These are phyloP conservation scores for Phytoseiulus persimilis DNA, from an alignment of 2,888 invertebrate species.

Conservation along the genomic window DNA sequence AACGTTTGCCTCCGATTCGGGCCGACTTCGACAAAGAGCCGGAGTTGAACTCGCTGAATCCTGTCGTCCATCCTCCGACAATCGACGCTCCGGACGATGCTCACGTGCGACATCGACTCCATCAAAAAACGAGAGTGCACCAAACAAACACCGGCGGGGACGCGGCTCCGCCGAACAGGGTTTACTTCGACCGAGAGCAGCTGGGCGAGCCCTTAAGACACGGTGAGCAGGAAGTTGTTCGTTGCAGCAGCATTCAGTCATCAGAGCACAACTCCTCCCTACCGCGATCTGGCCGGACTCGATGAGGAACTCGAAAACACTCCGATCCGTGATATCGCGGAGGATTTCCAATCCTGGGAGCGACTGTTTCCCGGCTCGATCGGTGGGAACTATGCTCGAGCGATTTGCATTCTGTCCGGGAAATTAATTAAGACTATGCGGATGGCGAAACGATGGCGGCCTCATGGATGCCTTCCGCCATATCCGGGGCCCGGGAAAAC, in stretches of 20 bases:
- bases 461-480: background rate
- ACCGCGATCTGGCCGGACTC: too few species aligned
- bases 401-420: background rate
- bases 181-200: constrained; percentile 27
- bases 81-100: background rate
- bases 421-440: background rate
- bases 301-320: too few species aligned
- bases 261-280: too few species aligned
- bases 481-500: background rate
- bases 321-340: too few species aligned
- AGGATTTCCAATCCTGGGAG: too few species aligned
- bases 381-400: too few species aligned
- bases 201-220: constrained; percentile 25
- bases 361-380: too few species aligned
- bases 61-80: background rate
- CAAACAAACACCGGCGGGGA: background rate
- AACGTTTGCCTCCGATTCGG: background rate
- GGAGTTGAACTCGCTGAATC: constrained; percentile 9
- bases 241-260: too few species aligned
- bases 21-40: constrained; percentile 12
- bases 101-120: background rate
- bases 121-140: background rate
- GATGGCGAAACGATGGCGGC: background rate
- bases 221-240: background rate
- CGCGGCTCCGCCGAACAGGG: background rate